phyloP scores from a whole-genome alignment of 2,888 invertebrate genomes.

The Omphaloscelis lunosa region DNA sequence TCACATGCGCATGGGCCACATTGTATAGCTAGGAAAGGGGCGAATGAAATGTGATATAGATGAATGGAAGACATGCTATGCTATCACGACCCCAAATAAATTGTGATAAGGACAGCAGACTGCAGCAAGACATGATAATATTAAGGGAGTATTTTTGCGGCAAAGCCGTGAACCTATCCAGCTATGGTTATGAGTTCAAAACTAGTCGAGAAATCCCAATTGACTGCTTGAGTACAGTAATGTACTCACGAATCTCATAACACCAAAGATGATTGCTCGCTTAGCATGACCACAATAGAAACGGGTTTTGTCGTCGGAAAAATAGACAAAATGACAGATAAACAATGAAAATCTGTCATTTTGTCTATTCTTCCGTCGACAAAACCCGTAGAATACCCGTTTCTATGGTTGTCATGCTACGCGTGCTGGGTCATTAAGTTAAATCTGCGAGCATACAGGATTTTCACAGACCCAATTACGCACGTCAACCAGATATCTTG shows the following conservation, averaged over 20 bases:
- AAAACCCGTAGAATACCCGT: too few relatives aligned
- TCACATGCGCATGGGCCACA: too few relatives aligned
- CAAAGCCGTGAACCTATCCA: background rate
- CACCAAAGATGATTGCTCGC: slow-evolving; percentile 1
- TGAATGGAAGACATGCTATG: background rate
- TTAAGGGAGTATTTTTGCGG: background rate
- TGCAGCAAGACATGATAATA: background rate
- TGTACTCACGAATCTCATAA: slow-evolving; percentile 1
- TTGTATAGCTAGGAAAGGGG: background rate
- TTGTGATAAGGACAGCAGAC: background rate
- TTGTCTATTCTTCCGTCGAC: too few relatives aligned
- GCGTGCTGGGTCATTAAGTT: slow-evolving; percentile 11
- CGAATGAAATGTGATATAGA: background rate
- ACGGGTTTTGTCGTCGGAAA: too few relatives aligned
- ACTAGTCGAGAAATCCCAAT: background rate
- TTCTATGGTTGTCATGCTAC: too few relatives aligned
- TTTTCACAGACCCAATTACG: slow-evolving; percentile 62
- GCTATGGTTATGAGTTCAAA: background rate
- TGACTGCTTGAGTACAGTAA: background rate
- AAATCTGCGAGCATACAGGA: slow-evolving; percentile 55
- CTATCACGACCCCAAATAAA: background rate
- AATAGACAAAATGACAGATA: too few relatives aligned
- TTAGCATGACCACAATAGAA: too few relatives aligned
- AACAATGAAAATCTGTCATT: too few relatives aligned
- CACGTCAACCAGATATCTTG: slow-evolving; percentile 44